phyloP scores from a whole-genome alignment of 2,888 invertebrate species.

The Tetropium fuscum region DNA sequence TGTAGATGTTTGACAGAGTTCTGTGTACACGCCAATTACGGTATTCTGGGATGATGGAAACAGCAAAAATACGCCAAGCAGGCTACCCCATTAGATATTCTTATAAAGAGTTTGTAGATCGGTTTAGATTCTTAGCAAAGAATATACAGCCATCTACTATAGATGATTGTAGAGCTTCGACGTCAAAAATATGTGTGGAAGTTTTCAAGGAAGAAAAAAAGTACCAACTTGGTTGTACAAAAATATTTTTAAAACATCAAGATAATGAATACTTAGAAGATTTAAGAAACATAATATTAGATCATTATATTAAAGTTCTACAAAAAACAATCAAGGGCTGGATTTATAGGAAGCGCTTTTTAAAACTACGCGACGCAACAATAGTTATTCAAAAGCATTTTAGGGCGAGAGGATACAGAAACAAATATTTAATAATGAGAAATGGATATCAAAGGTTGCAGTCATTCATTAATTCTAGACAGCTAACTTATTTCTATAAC shows the following conservation, averaged over 20 bases:
- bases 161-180: constrained; percentile 77
- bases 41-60: constrained; percentile 98
- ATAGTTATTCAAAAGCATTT: constrained; percentile 86
- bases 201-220: constrained; percentile 77
- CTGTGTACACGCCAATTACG: constrained; percentile 92
- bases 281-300: constrained; percentile 80
- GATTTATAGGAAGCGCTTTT: constrained; percentile 76
- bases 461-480: constrained; percentile 82
- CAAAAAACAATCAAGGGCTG: constrained; percentile 87
- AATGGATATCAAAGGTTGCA: constrained; percentile 89
- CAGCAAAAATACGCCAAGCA: constrained; percentile 92
- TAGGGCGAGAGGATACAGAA: constrained; percentile 81
- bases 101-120: constrained; percentile 88
- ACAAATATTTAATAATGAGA: constrained; percentile 76
- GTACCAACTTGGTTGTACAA: constrained; percentile 89
- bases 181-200: constrained; percentile 80
- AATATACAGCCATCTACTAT: constrained; percentile 76
- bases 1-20: constrained; percentile 85
- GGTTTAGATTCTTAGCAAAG: constrained; percentile 85
- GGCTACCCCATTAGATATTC: constrained; percentile 94
- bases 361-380: constrained; percentile 79
- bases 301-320: constrained; percentile 69
- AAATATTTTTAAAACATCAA: constrained; percentile 93
- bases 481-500: constrained; percentile 78
- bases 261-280: constrained; percentile 88